These are phyloP conservation scores for Limonius californicus DNA, from an alignment of 1,140 invertebrate species.

Conservation along the genomic window DNA sequence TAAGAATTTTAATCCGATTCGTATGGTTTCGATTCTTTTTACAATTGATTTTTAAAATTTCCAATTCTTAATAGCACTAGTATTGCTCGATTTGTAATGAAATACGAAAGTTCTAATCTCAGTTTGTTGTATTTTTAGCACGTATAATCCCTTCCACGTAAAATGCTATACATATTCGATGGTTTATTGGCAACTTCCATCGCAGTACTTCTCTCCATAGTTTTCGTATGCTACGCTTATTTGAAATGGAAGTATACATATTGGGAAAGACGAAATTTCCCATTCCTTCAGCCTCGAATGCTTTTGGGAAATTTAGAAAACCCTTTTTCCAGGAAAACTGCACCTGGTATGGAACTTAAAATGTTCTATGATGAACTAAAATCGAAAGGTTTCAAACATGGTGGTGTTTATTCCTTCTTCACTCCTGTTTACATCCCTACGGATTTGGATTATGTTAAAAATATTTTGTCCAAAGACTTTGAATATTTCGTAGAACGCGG, in stretches of 20 bases:
- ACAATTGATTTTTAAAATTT: no score
- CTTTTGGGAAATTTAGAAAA: constrained; percentile 41
- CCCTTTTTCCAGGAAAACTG: constrained; percentile 33
- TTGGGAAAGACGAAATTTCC: constrained; percentile 48
- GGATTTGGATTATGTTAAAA: constrained; percentile 52
- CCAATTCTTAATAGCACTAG: no score
- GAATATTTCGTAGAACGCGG: constrained; percentile 55
- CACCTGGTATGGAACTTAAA: constrained; percentile 39
- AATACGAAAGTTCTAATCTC: no score
- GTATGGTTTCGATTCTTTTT: no score
- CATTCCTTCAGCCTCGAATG: constrained; percentile 39
- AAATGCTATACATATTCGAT: no score
- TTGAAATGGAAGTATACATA: constrained; percentile 24
- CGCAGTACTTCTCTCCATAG: no score
- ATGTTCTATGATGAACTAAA: constrained; percentile 32
- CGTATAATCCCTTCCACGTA: no score
- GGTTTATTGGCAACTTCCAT: no score
- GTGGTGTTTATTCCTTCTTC: neutral
- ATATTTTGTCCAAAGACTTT: constrained; percentile 58
- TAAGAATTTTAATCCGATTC: no score
- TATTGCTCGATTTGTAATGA: no score
- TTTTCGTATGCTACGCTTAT: no score
- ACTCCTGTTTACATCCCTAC: constrained; percentile 25
- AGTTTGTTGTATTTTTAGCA: no score
- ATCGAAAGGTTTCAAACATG: constrained; percentile 24